Conservation (phyloP, 2,888 invertebrate species). For the Leptopilina drosophilae region DNA sequence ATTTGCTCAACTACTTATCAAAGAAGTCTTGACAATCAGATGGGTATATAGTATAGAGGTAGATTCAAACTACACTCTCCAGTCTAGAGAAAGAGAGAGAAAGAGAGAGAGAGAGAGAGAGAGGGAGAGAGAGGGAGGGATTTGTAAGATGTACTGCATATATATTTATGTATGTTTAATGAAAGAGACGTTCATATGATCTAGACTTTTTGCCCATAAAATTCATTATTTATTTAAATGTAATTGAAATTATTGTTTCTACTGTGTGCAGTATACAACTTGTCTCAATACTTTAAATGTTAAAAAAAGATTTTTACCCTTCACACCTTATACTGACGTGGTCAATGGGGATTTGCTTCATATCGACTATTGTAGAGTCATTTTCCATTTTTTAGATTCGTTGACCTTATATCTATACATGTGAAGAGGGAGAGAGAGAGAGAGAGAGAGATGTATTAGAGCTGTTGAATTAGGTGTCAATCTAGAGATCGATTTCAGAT, state of each 20-base stretch:
- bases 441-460: too few species aligned
- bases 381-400: constrained; percentile 5
- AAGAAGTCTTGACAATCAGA: constrained; percentile 28
- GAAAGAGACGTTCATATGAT: constrained; percentile 60
- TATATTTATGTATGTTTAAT: constrained; percentile 65
- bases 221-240: constrained; percentile 66
- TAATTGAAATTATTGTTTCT: constrained; percentile 62
- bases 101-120: not conserved
- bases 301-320: constrained; percentile 41
- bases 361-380: not conserved
- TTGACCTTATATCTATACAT: constrained; percentile 7
- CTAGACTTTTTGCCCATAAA: constrained; percentile 61
- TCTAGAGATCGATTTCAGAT: constrained; percentile 2
- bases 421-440: too few species aligned
- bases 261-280: constrained; percentile 27
- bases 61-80: not conserved
- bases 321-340: constrained; percentile 46
- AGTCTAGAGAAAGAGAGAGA: not conserved
- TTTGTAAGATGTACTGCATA: constrained; percentile 49
- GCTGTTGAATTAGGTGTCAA: constrained; percentile 11
- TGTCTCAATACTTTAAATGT: not conserved
- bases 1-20: constrained; percentile 14
- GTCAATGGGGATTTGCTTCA: constrained; percentile 6
- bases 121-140: not conserved
- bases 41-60: not conserved